Evolutionary conservation across 1,140 invertebrate species (phyloP).

Genomic region (Philotrypesis tridentata): DNA sequence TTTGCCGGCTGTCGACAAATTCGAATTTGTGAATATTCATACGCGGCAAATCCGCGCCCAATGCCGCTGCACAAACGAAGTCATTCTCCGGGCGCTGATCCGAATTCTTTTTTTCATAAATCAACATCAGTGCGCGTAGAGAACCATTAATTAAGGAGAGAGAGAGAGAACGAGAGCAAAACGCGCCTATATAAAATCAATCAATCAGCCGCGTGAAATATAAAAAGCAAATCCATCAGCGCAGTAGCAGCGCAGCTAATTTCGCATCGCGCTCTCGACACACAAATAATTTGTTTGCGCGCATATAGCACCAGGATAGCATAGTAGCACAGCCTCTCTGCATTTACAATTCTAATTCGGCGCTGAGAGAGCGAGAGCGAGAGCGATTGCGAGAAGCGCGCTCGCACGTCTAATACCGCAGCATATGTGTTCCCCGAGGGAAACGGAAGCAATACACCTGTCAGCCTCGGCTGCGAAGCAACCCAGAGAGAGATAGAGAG

Average conservation of each 20-base stretch:
- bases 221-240: neutral
- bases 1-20: no score
- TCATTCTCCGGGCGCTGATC: no score
- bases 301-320: neutral
- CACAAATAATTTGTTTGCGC: constrained; percentile 4
- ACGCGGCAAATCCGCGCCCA: no score
- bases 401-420: neutral
- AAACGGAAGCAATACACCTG: constrained; percentile 33
- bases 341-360: constrained; percentile 24
- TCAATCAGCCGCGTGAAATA: neutral
- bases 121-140: neutral
- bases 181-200: neutral
- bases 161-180: no score
- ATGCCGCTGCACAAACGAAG: no score
- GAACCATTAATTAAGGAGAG: neutral
- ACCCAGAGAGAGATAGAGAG: neutral
- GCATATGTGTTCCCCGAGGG: constrained; percentile 9
- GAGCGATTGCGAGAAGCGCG: neutral
- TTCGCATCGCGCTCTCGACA: neutral
- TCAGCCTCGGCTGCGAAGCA: constrained; percentile 3
- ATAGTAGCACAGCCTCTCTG: neutral
- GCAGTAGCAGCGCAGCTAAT: neutral
- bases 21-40: no score
- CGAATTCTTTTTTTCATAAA: neutral
- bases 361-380: no score